These are phyloP conservation scores for Paraescarpia echinospica DNA, from an alignment of 1,140 invertebrate species.

Conservation along the genomic window DNA sequence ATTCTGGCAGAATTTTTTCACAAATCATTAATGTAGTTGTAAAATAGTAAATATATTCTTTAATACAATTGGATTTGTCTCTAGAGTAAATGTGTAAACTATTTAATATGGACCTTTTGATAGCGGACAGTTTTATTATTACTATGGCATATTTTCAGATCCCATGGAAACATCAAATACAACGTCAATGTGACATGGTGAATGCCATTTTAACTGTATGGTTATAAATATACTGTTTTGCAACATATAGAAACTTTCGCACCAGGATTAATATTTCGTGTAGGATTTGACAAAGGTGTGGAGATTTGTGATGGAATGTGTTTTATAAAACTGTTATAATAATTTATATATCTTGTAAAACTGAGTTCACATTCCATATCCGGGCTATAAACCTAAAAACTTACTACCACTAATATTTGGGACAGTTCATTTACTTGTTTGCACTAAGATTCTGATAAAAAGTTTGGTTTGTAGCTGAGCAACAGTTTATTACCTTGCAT, in stretches of 20 bases:
- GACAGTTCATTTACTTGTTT: too few relatives aligned
- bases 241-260: not conserved
- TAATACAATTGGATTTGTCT: not conserved
- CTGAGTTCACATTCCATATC: not conserved
- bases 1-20: not conserved
- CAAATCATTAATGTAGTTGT: not conserved
- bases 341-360: not conserved
- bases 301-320: not conserved
- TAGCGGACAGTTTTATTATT: not conserved
- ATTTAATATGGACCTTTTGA: not conserved
- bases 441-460: too few relatives aligned
- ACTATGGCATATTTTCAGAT: not conserved
- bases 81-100: not conserved
- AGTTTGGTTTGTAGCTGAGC: too few relatives aligned
- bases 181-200: not conserved
- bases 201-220: not conserved
- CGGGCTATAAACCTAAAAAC: not conserved
- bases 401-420: not conserved
- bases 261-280: not conserved
- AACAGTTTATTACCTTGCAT: not conserved
- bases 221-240: not conserved
- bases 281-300: not conserved
- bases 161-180: not conserved
- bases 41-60: not conserved
- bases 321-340: not conserved